Conservation (phyloP, 2,888 invertebrate genomes). For the Epinotia ramella region DNA sequence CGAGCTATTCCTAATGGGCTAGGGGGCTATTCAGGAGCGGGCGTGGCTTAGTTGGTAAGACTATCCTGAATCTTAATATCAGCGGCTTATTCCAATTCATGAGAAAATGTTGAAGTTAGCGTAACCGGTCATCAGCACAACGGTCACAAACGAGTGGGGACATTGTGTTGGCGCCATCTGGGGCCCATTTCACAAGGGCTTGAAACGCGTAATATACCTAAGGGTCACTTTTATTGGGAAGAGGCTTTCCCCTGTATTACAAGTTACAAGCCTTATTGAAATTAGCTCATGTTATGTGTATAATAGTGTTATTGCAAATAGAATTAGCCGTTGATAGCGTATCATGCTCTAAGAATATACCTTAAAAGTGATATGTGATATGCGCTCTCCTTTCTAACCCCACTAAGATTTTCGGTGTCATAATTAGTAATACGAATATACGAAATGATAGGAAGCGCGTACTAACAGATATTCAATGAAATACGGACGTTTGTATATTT, state of each 20-base stretch:
- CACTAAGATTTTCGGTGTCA: slow-evolving; percentile 27
- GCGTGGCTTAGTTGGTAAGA: slow-evolving; percentile 37
- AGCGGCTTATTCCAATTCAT: slow-evolving; percentile 23
- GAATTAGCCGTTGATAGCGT: slow-evolving; percentile 23
- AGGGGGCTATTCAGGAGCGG: slow-evolving; percentile 28
- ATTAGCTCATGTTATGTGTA: too few relatives aligned
- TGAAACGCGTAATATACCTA: too few relatives aligned
- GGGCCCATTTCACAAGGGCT: too few relatives aligned
- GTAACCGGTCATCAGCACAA: too few relatives aligned
- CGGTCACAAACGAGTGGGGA: too few relatives aligned
- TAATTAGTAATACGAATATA: slow-evolving; percentile 20
- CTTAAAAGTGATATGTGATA: slow-evolving; percentile 44
- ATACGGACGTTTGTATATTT: slow-evolving; percentile 23
- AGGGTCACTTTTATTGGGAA: too few relatives aligned
- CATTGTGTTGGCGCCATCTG: too few relatives aligned
- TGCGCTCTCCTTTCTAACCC: slow-evolving; percentile 36
- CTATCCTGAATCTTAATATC: slow-evolving; percentile 36
- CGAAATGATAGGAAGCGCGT: slow-evolving; percentile 23
- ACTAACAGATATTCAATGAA: slow-evolving; percentile 14
- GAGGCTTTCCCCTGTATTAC: too few relatives aligned
- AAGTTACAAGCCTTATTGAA: too few relatives aligned
- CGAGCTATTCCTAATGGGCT: slow-evolving; percentile 50
- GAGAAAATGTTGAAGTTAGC: not conserved
- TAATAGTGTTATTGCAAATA: not conserved
- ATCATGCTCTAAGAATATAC: slow-evolving; percentile 38